Evolutionary conservation across 1,140 invertebrate species (phyloP).

Genomic region (Megathymus violae): DNA sequence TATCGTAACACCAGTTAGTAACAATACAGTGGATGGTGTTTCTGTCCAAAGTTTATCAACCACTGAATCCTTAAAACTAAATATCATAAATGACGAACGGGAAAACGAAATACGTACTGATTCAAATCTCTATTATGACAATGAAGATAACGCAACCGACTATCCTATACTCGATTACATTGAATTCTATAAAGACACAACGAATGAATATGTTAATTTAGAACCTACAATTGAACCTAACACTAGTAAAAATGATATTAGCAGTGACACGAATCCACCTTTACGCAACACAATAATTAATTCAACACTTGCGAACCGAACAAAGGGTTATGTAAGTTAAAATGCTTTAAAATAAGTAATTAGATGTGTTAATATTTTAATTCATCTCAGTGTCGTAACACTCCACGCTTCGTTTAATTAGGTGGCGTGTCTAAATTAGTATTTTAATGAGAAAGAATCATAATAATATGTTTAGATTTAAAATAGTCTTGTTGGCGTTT

Average conservation of each 20-base stretch:
- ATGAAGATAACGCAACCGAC: conserved; percentile 64
- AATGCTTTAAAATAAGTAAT: not conserved
- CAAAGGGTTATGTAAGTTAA: conserved; percentile 26
- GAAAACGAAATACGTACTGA: conserved; percentile 54
- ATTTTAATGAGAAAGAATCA: conserved; percentile 13
- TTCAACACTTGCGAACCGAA: conserved; percentile 8
- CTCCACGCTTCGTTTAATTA: conserved; percentile 16
- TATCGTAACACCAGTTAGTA: not conserved
- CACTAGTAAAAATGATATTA: conserved; percentile 20
- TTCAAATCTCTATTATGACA: conserved; percentile 47
- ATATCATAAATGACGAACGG: conserved; percentile 25
- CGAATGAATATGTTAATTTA: conserved; percentile 57
- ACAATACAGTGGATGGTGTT: not conserved
- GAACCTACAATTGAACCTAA: conserved; percentile 41
- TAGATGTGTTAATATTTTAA: conserved; percentile 5
- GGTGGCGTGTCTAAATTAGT: not conserved
- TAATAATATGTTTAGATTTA: not conserved
- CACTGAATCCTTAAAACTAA: conserved; percentile 3
- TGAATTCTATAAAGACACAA: conserved; percentile 75
- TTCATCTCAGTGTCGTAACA: conserved; percentile 9
- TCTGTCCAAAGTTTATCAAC: not conserved
- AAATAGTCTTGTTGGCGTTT: not conserved
- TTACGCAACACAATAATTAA: conserved; percentile 1
- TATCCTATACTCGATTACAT: conserved; percentile 70
- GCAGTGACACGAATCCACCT: conserved; percentile 6